phyloP scores from a whole-genome alignment of 2,113 vertebrate genomes.

The Actenoides hombroni region DNA sequence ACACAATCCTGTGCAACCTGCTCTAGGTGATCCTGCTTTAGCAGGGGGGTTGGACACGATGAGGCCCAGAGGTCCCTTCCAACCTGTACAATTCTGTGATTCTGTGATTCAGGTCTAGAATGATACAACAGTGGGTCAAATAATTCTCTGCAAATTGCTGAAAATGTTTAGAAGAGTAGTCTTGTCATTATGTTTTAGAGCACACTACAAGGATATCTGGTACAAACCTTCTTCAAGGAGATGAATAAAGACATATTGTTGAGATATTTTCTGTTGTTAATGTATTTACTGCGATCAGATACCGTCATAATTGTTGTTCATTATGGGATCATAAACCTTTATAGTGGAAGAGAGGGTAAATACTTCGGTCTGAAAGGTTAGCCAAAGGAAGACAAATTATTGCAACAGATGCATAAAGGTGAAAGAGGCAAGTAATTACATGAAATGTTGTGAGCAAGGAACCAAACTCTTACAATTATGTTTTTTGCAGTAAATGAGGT shows the following conservation, averaged over 20 bases:
- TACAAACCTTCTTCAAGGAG: conserved; percentile 3
- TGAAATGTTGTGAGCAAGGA: background rate
- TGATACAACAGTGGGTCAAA: background rate
- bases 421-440: conserved; percentile 10
- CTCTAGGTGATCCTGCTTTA: too few species aligned
- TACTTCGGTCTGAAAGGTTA: conserved; percentile 47
- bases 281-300: conserved; percentile 15
- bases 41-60: too few species aligned
- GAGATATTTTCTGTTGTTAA: conserved; percentile 31
- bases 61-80: too few species aligned
- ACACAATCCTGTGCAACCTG: too few species aligned
- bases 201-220: background rate
- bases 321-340: conserved; percentile 53
- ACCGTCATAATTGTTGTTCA: conserved; percentile 32
- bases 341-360: conserved; percentile 13
- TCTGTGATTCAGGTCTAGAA: background rate
- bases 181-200: conserved; percentile 24
- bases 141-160: background rate
- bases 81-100: too few species aligned
- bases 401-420: background rate
- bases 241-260: conserved; percentile 11
- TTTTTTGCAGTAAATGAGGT: background rate
- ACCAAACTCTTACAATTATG: background rate
- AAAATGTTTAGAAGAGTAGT: conserved; percentile 16
- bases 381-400: conserved; percentile 21